Evolutionary conservation across 2,113 vertebrate species (phyloP).

Genomic region (Otolemur garnettii): DNA sequence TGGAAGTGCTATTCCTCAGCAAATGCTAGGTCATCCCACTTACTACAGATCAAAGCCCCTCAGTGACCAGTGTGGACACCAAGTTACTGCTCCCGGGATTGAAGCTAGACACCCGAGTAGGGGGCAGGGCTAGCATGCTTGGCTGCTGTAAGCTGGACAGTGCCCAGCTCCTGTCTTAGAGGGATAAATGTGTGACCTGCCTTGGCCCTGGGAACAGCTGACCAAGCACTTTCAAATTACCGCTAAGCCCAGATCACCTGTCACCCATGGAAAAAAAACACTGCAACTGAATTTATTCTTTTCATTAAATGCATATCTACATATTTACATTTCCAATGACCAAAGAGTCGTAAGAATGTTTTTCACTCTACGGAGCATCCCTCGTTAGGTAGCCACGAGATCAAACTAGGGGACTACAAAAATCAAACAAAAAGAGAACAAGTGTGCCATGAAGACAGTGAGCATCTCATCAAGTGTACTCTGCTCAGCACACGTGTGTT

Average conservation of each 20-base stretch:
- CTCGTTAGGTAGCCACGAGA: neutral
- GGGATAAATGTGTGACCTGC: conserved; percentile 84
- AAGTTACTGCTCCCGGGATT: neutral
- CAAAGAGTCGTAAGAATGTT: neutral
- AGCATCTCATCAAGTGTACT: neutral
- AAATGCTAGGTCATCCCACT: neutral
- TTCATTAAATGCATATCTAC: neutral
- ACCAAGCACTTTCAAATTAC: conserved; percentile 77
- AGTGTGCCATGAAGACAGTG: neutral
- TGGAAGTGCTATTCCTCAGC: neutral
- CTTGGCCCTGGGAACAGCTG: conserved; percentile 74
- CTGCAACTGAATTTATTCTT: neutral
- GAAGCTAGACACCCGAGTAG: neutral
- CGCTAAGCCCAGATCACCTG: conserved; percentile 85
- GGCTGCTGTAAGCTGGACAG: conserved; percentile 62
- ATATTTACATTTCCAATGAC: neutral
- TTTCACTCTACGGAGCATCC: neutral
- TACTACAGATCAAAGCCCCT: neutral
- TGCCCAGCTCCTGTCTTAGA: conserved; percentile 83
- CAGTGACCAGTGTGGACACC: fast-evolving
- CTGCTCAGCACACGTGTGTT: fast-evolving
- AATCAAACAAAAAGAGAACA: neutral
- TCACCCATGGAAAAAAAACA: conserved; percentile 64
- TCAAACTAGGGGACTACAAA: neutral
- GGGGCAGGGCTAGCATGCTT: neutral